Percentiles rank a stretch among this genome's conserved stretches.
Evolutionary conservation across 2,113 vertebrate genomes (phyloP).

Genomic region (Phylloscopus trochilus): DNA sequence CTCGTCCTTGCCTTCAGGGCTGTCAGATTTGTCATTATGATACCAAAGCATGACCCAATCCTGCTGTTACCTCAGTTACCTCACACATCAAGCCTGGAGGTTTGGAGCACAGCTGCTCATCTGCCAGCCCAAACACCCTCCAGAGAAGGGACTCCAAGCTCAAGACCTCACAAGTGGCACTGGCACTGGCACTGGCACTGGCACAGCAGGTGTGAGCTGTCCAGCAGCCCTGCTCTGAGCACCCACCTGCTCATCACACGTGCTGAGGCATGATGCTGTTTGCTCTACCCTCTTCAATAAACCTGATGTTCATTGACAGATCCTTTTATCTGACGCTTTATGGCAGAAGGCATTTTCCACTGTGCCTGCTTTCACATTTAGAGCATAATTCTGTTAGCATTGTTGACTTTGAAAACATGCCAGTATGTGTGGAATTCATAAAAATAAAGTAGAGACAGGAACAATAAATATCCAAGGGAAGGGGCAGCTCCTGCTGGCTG

Average conservation of each 20-base stretch:
- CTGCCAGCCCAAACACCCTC: background rate
- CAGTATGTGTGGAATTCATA: slow-evolving; percentile 62
- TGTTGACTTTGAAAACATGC: slow-evolving; percentile 61
- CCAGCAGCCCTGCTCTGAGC: background rate
- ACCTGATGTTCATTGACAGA: background rate
- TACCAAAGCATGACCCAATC: background rate
- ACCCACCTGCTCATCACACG: background rate
- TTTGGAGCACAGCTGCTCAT: background rate
- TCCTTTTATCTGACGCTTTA: slow-evolving; percentile 43
- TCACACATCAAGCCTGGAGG: background rate
- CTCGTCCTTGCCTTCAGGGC: background rate
- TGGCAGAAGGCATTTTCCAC: slow-evolving; percentile 52
- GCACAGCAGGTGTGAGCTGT: background rate
- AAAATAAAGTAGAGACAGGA: slow-evolving; percentile 57
- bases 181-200: fast-evolving
- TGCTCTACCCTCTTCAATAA: slow-evolving; percentile 21
- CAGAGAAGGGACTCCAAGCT: background rate
- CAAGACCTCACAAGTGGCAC: background rate
- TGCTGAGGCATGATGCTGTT: background rate
- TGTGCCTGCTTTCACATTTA: slow-evolving; percentile 31
- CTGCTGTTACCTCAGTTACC: background rate
- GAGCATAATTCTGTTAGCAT: slow-evolving; percentile 21
- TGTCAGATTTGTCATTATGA: background rate
- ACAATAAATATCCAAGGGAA: slow-evolving; percentile 64
- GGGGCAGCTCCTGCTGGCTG: slow-evolving; percentile 63